Conservation (phyloP, 1,140 invertebrate genomes). For the Drosophila athabasca region DNA sequence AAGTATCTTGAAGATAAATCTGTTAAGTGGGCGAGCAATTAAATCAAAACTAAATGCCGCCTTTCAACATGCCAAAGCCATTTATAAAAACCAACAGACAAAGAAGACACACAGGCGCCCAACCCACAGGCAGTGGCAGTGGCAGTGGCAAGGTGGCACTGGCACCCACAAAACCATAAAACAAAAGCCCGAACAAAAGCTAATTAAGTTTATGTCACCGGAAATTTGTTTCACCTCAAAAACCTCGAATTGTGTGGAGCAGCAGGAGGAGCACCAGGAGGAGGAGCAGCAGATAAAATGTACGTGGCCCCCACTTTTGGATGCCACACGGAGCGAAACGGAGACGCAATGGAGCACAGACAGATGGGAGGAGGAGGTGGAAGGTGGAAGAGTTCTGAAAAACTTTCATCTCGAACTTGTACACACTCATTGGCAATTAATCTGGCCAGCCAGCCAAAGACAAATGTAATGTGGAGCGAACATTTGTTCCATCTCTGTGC, state of each 20-base stretch:
- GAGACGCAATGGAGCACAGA: slow-evolving; percentile 32
- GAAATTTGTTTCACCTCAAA: slow-evolving; percentile 83
- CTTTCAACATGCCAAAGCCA: slow-evolving; percentile 65
- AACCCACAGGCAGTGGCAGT: background rate
- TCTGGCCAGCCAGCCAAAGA: slow-evolving; percentile 65
- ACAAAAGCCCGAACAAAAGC: slow-evolving; percentile 82
- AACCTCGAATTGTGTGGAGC: slow-evolving; percentile 75
- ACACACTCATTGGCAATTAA: slow-evolving; percentile 81
- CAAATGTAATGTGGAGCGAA: slow-evolving; percentile 73
- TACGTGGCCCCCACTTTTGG: slow-evolving; percentile 64
- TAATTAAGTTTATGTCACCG: slow-evolving; percentile 83
- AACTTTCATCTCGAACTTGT: slow-evolving; percentile 75
- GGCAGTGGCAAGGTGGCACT: slow-evolving; percentile 19
- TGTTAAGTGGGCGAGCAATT: slow-evolving; percentile 71
- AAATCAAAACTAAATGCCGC: slow-evolving; percentile 76
- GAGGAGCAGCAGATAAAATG: slow-evolving; percentile 63
- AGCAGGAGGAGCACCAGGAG: slow-evolving; percentile 33
- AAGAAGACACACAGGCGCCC: slow-evolving; percentile 13
- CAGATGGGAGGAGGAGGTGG: background rate
- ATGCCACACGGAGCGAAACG: slow-evolving; percentile 59
- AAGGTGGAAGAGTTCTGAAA: slow-evolving; percentile 52
- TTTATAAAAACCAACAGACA: slow-evolving; percentile 56
- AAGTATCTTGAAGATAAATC: slow-evolving; percentile 70
- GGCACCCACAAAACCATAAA: slow-evolving; percentile 80
- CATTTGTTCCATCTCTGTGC: slow-evolving; percentile 39